Conservation (phyloP, 2,797 vertebrate genomes). For the Bovichtus variegatus region DNA sequence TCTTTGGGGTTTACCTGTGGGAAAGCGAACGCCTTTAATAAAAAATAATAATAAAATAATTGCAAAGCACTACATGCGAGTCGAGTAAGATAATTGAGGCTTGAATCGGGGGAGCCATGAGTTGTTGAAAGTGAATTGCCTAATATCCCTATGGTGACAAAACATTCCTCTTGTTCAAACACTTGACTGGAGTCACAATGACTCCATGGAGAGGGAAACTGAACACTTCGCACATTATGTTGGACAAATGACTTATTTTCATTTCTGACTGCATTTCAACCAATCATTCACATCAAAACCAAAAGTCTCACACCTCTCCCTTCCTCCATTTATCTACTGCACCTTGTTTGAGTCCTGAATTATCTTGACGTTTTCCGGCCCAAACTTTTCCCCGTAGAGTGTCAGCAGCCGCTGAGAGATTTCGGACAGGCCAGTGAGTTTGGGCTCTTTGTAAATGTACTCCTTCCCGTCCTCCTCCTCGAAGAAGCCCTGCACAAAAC, state of each 20-base stretch:
- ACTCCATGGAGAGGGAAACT: not conserved
- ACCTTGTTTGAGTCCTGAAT: constrained; percentile 99
- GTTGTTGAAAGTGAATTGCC: not conserved
- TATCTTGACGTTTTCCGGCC: constrained; percentile 93
- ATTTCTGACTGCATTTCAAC: not conserved
- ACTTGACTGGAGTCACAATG: not conserved
- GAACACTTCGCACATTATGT: constrained; percentile 1
- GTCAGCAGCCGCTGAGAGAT: constrained; percentile 94
- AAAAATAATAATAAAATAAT: no score
- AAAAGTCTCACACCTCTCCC: not conserved
- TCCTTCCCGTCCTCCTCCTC: constrained; percentile 98
- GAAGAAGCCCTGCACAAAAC: constrained; percentile 90
- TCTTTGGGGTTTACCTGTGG: constrained; percentile 91
- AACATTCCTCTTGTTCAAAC: not conserved
- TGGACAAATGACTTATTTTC: not conserved
- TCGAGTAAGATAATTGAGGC: not conserved
- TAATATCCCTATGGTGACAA: not conserved
- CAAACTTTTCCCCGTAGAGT: constrained; percentile 97
- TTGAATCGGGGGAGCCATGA: no score
- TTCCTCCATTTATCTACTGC: not conserved
- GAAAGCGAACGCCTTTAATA: not conserved
- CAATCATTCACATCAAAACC: not conserved
- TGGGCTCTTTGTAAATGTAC: constrained; percentile 98
- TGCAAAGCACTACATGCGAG: not conserved
- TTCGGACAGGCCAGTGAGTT: constrained; percentile 95